Percentiles rank a stretch among this genome's conserved stretches.
These are phyloP conservation scores for Cyphomyrus discorhynchus DNA, from an alignment of 2,113 vertebrate genomes.

Conservation along the genomic window DNA sequence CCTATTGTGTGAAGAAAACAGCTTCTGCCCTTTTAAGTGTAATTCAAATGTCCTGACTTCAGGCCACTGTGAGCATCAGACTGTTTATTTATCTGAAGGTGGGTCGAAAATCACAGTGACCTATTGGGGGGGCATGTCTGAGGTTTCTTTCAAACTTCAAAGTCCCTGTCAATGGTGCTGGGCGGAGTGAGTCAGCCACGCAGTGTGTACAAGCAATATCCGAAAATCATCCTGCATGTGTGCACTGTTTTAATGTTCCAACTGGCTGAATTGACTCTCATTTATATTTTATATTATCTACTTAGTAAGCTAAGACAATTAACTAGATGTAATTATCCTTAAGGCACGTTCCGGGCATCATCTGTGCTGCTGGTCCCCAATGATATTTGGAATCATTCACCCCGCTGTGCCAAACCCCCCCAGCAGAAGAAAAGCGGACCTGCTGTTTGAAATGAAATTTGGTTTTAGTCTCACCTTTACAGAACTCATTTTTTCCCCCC, in stretches of 20 bases:
- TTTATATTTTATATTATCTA: background rate
- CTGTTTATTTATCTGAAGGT: background rate
- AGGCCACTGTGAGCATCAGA: background rate
- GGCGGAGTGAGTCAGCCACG: background rate
- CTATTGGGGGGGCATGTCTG: background rate
- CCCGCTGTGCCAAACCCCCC: background rate
- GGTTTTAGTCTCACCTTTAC: background rate
- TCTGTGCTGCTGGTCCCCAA: background rate
- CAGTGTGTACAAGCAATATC: background rate
- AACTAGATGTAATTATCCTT: background rate
- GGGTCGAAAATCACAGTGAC: background rate
- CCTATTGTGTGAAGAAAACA: background rate
- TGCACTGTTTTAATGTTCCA: background rate
- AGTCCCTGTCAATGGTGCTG: background rate
- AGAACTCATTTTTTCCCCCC: background rate
- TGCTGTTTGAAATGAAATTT: background rate
- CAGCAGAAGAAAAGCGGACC: background rate
- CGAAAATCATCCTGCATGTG: background rate
- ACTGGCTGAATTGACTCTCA: background rate
- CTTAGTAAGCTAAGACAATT: background rate
- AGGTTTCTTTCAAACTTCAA: background rate
- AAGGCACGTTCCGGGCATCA: background rate
- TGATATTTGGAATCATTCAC: background rate
- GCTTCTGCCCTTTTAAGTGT: background rate
- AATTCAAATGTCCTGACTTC: background rate